A percentile compares a stretch with the other conserved stretches of the same genome.
phyloP scores from a whole-genome alignment of 2,113 vertebrate genomes.

The Phocoena sinus region DNA sequence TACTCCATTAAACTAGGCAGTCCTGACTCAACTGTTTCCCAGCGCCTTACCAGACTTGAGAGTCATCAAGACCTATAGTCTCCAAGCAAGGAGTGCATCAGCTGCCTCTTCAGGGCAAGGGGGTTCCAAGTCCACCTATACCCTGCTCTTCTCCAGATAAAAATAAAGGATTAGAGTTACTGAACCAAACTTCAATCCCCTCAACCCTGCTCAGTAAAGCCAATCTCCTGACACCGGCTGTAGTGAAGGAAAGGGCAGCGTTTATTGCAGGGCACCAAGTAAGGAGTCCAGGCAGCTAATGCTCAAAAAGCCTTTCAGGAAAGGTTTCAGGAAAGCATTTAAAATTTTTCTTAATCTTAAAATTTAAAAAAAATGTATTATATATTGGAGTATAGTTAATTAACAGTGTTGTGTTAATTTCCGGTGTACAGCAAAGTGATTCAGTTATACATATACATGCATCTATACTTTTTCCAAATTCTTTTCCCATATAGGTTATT shows the following conservation, averaged over 20 bases:
- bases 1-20: neutral
- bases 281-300: neutral
- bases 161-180: neutral
- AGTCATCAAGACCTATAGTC: constrained; percentile 89
- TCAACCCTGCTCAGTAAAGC: neutral
- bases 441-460: too few relatives aligned
- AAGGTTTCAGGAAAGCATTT: neutral
- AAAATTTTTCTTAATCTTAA: too few relatives aligned
- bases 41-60: constrained; percentile 83
- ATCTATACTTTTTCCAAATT: too few relatives aligned
- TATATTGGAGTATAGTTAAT: too few relatives aligned
- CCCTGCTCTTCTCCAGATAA: constrained; percentile 83
- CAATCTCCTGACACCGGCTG: neutral
- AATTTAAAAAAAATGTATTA: too few relatives aligned
- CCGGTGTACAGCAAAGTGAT: too few relatives aligned
- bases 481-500: too few relatives aligned
- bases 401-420: too few relatives aligned
- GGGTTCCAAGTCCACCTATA: constrained; percentile 79
- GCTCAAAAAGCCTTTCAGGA: neutral
- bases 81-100: constrained; percentile 88
- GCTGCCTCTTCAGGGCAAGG: constrained; percentile 86
- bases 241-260: neutral
- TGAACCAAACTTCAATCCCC: neutral
- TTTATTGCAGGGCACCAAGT: neutral
- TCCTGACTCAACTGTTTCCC: neutral